Base-by-base conservation (phyloP, 2,113 vertebrate genomes). In the Cyphotilapia sp. region DNA sequence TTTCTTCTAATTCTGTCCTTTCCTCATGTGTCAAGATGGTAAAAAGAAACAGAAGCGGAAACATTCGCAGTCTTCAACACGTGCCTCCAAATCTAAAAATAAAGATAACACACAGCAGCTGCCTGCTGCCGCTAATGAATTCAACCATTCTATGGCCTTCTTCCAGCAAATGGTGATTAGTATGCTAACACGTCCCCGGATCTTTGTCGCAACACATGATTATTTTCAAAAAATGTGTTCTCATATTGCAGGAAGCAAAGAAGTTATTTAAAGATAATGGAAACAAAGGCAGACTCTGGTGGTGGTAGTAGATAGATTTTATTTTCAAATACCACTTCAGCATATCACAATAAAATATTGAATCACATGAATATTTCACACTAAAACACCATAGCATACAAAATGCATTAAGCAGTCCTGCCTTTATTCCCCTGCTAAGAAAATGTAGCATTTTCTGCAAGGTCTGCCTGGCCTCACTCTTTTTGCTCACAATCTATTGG, bases 341-440 rank as follows among this genome's bases (percentile, higher is more conserved):
- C 90, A 94, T 89, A 93, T 95, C 87, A 96, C 95, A 94, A 94
- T 94, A 88, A 95, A 95, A 94, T 95, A 95, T 95, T 93, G 27
- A 95, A 92, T 85, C 86, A 95, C 95, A 95, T 94, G 78, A 95
- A 94, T 94, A 94, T 93, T 95, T 93, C 66, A 95, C 91, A 92
- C 53, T 88, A 74, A 91, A 92, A 93, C 93, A 91, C 89, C 86
- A 88, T 47, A 94, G 91, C 81, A 86, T 91, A 92, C 94, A 93
- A 90, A 92, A 94, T 93, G 95, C 91, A 89, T 92, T 87, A 88
- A 92, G 87, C 90, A 80, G 74, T 53, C 40, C 88, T 85, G 81
- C 83, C 83, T 89, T 85, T 89, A 84, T 86, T 6, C 57, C 85
- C 81, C 84, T 83, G 82, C 83, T 84, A 85, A 83, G 66, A 90